Base-by-base conservation (phyloP, 2,888 invertebrate species). In the Copidosoma aretas region DNA sequence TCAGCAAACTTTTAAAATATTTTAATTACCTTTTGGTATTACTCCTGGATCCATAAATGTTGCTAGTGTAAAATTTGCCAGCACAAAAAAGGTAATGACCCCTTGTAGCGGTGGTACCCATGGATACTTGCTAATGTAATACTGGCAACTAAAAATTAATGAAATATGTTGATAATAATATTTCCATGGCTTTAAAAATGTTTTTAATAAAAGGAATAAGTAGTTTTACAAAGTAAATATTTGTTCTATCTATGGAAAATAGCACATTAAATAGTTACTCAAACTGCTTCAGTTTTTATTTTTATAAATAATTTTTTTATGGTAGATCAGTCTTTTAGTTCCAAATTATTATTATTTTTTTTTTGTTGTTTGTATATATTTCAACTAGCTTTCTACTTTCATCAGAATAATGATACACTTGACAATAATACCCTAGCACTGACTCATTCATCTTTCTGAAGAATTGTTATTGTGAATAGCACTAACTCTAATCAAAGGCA, bases 11-110 rank as follows among this genome's bases (percentile, higher is more conserved):
- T 15, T 14, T 3, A 46, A 8, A 15, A 17, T 46, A 61, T 41
- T 25, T 58, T 60, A 14, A n/a, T 66, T 85, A 97, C 97, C 97
- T 92, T 94, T 95, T 82, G 97, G 97, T 88, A 98, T 97, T 75
- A 97, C 93, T 81, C 98, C 98, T 82, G 98, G 98, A 87, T 98
- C 98, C 97, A 98, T 98, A 86, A 98, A 97, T 81, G 98, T 98
- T 78, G 99, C 98, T 86, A 98, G 88, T 77, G 96, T 95, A 86
- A 99, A 97, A 89, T 99, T 99, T 86, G 97, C 94, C 86, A 98
- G 87, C 81, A 98, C 98, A 88, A 98, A 97, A 86, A 98, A 92
- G 78, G 97, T 95, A 82, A 99, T 91, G 78, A 98, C 90, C 78
- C 93, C 95, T 88, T 98, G 97, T 84, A 92, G 92, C 79, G 94